phyloP scores from a whole-genome alignment of 2,113 vertebrate genomes.

The Sphyrna mokarran region DNA sequence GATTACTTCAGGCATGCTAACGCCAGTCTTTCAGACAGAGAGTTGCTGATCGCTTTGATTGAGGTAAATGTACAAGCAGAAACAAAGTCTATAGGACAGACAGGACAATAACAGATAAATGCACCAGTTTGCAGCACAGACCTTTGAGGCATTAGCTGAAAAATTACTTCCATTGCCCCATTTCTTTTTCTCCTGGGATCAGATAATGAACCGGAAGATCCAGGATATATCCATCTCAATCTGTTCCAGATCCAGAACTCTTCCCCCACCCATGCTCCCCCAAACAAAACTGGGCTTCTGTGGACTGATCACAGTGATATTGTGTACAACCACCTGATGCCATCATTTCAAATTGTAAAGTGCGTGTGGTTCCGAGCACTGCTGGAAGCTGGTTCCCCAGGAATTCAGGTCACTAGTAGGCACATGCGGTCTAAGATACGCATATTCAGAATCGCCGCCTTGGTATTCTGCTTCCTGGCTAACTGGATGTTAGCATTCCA shows the following conservation, averaged over 20 bases:
- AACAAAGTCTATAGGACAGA: neutral
- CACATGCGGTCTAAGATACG: neutral
- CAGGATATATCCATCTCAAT: neutral
- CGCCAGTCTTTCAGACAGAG: neutral
- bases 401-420: neutral
- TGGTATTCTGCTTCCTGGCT: neutral
- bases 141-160: neutral
- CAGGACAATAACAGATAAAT: neutral
- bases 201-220: neutral
- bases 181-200: neutral
- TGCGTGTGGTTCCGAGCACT: neutral
- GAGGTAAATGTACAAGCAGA: neutral
- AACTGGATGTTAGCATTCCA: neutral
- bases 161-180: neutral
- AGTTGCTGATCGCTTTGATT: neutral
- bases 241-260: neutral
- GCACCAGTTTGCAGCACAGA: constrained; percentile 24
- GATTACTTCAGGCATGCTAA: neutral
- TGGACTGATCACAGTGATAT: neutral
- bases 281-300: neutral
- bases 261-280: neutral
- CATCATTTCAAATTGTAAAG: neutral
- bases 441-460: neutral
- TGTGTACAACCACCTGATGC: neutral
- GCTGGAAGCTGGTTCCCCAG: neutral